These are phyloP conservation scores for Acrocephalus arundinaceus DNA, from an alignment of 2,113 vertebrate species.

Conservation along the genomic window DNA sequence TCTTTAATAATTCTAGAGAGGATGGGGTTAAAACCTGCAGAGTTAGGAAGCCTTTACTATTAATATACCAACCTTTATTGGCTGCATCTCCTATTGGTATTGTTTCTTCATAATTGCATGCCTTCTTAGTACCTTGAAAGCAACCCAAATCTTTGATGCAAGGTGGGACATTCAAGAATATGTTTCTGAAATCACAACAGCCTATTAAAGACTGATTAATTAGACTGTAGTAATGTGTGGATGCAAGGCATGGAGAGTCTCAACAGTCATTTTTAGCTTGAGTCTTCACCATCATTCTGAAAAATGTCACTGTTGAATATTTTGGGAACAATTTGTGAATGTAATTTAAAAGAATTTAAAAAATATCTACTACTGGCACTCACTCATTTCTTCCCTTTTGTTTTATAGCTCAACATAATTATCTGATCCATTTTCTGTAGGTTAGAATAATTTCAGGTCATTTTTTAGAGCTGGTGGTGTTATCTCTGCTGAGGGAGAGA, in stretches of 20 bases:
- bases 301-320: not conserved
- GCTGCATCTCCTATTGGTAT: not conserved
- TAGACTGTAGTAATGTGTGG: not conserved
- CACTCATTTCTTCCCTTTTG: not conserved
- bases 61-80: not conserved
- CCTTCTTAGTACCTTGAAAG: not conserved
- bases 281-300: not conserved
- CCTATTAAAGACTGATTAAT: not conserved
- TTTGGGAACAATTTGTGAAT: not conserved
- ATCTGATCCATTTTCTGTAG: not conserved
- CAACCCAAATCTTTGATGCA: not conserved
- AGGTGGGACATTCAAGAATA: not conserved
- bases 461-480: not conserved
- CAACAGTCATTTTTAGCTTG: not conserved
- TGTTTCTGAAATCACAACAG: not conserved
- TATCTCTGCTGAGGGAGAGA: not conserved
- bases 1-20: not conserved
- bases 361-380: not conserved
- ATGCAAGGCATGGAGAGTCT: not conserved
- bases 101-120: not conserved
- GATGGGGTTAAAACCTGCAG: not conserved
- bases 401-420: not conserved
- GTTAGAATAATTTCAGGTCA: not conserved
- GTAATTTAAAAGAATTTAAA: not conserved
- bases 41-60: not conserved